phyloP scores from a whole-genome alignment of 1,140 invertebrate species.

The Drosophila mauritiana region DNA sequence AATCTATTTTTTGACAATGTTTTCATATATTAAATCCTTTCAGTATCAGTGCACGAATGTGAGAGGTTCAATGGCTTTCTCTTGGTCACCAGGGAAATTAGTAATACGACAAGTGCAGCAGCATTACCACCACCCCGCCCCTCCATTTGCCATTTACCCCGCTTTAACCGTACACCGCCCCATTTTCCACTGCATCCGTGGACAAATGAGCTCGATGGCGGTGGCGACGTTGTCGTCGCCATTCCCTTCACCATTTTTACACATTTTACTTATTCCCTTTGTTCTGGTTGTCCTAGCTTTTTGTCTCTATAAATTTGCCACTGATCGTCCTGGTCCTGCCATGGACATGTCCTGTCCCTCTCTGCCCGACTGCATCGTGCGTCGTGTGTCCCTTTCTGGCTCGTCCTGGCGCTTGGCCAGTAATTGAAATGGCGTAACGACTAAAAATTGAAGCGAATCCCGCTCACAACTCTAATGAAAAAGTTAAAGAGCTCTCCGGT shows the following conservation, averaged over 20 bases:
- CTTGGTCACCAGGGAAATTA: slow-evolving; percentile 82
- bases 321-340: slow-evolving; percentile 66
- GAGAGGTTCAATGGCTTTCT: slow-evolving; percentile 61
- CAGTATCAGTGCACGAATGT: slow-evolving; percentile 18
- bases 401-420: slow-evolving; percentile 72
- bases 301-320: slow-evolving; percentile 80
- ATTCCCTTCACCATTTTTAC: slow-evolving; percentile 40
- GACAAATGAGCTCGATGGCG: slow-evolving; percentile 74
- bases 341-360: slow-evolving; percentile 15
- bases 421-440: slow-evolving; percentile 83
- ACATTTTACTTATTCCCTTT: slow-evolving; percentile 76
- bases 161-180: neutral
- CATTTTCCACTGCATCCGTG: slow-evolving; percentile 24
- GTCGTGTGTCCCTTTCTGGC: neutral
- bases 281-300: slow-evolving; percentile 56
- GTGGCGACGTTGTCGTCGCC: slow-evolving; percentile 49
- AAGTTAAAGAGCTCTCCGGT: slow-evolving; percentile 61
- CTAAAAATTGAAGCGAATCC: slow-evolving; percentile 75
- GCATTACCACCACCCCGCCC: slow-evolving; percentile 18
- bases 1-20: too few relatives aligned
- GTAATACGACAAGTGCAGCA: slow-evolving; percentile 81
- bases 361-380: neutral
- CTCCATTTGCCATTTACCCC: neutral
- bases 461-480: slow-evolving; percentile 56
- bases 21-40: too few relatives aligned